Evolutionary conservation across 1,140 invertebrate genomes (phyloP).

Genomic region (Notospermus geniculatus): DNA sequence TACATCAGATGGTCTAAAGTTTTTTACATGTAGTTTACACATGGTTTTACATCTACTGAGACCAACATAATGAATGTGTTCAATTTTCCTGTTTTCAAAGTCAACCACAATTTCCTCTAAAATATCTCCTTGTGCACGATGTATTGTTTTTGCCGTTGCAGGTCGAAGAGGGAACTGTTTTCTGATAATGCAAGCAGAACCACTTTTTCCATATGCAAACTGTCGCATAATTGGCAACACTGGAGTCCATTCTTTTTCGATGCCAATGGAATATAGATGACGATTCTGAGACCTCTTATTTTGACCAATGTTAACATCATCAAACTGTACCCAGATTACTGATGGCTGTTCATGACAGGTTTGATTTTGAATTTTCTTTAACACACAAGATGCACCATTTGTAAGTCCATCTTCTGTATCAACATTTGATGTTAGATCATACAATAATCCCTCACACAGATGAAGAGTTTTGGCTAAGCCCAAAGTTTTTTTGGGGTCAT

Average conservation of each 20-base stretch:
- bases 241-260: background rate
- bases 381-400: background rate
- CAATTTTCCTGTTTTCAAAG: background rate
- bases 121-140: slow-evolving; percentile 1
- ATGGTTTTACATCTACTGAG: background rate
- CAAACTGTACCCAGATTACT: background rate
- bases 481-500: background rate
- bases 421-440: slow-evolving; percentile 4
- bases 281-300: background rate
- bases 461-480: background rate
- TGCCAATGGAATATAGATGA: background rate
- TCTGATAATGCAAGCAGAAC: background rate
- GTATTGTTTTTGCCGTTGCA: slow-evolving; percentile 1
- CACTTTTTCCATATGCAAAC: slow-evolving; percentile 1
- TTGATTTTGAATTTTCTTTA: background rate
- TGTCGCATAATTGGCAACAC: background rate
- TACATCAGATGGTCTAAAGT: background rate
- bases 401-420: slow-evolving; percentile 9
- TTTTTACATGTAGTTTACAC: slow-evolving; percentile 1
- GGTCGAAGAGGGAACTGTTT: slow-evolving; percentile 2
- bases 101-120: slow-evolving; percentile 1
- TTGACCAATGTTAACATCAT: background rate
- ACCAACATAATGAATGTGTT: slow-evolving; percentile 4
- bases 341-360: background rate
- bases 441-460: background rate